Base-by-base conservation (phyloP, 2,113 vertebrate species). In the Notechis scutatus region DNA sequence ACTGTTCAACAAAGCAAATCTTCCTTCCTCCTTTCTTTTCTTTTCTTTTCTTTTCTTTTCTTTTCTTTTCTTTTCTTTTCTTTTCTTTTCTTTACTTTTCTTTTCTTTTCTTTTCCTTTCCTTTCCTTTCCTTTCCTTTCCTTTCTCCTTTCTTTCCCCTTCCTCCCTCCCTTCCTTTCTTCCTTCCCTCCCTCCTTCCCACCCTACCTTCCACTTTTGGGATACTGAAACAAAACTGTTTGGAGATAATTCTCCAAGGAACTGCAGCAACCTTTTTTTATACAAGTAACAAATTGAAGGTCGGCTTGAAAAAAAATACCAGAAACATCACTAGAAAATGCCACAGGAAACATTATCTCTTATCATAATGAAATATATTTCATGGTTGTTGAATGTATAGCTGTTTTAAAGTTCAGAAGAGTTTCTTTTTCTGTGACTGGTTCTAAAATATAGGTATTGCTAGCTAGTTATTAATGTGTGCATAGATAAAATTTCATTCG, bases 171-270 rank as follows among this genome's bases (percentile, higher is more conserved):
- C 3, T 69, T 0, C 24, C 26, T 1, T 64, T 1, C 4, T 59
- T 59, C 61, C n/a, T 69, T 29, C 3, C 61, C 24, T 29, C 12
- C 64, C 29, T 69, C 57, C 57, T 59, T 59, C 23, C 89, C 89
- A 94, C 94, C 91, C 3, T 94, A 92, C 64, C 11, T 15, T 29
- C 4, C 29, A 95, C 91, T 92, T 94, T 94, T 21, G 39, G 18
- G 39, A 93, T 93, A 94, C 47, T 96, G 95, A 96, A 96, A 94
- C 94, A 96, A 94, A 96, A 61, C 90, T 54, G 91, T n/a, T n/a
- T n/a, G n/a, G n/a, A n/a, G 92, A 88, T 91, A 90, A 29, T 91
- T 88, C 29, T 93, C 91, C 92, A 69, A 93, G 55, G 56, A 95
- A 55, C 54, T 94, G 21, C 47, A 94, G 88, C 6, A 93, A 24